These are phyloP conservation scores for Toxostoma redivivum DNA, from an alignment of 2,113 vertebrate species.

Conservation along the genomic window DNA sequence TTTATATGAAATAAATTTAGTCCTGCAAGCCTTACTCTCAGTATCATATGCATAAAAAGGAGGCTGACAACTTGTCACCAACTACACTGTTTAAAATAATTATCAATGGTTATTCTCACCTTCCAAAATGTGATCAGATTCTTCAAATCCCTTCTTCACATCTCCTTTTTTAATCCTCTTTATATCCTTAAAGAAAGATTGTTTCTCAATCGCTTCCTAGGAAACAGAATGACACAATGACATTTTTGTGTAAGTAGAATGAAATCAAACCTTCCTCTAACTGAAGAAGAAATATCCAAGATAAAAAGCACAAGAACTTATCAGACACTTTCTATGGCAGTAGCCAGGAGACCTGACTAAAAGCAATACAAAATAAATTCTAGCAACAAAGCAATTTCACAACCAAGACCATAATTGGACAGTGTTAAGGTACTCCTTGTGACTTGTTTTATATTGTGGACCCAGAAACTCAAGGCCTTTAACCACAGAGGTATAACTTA, in stretches of 20 bases:
- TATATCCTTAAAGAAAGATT: constrained; percentile 84
- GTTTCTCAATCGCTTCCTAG: constrained; percentile 88
- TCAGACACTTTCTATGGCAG: not conserved
- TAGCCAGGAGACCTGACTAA: not conserved
- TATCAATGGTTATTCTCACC: constrained; percentile 68
- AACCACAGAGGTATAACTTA: not conserved
- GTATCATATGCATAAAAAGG: not conserved
- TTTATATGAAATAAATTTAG: not conserved
- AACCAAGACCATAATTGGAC: not conserved
- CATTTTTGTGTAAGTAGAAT: not conserved
- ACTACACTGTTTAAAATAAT: not conserved
- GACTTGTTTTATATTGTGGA: not conserved
- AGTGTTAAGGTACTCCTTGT: not conserved
- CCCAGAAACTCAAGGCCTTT: not conserved
- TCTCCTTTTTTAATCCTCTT: constrained; percentile 86
- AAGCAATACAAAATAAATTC: not conserved
- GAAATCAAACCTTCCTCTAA: not conserved
- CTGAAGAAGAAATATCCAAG: not conserved
- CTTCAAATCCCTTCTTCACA: constrained; percentile 84
- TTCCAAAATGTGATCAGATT: constrained; percentile 87
- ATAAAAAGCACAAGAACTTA: not conserved
- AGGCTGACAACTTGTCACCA: not conserved
- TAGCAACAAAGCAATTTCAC: not conserved
- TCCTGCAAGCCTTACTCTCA: not conserved
- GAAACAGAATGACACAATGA: not conserved